Base-by-base conservation (phyloP, 2,797 vertebrate genomes). In the Leptodactylus fallax region DNA sequence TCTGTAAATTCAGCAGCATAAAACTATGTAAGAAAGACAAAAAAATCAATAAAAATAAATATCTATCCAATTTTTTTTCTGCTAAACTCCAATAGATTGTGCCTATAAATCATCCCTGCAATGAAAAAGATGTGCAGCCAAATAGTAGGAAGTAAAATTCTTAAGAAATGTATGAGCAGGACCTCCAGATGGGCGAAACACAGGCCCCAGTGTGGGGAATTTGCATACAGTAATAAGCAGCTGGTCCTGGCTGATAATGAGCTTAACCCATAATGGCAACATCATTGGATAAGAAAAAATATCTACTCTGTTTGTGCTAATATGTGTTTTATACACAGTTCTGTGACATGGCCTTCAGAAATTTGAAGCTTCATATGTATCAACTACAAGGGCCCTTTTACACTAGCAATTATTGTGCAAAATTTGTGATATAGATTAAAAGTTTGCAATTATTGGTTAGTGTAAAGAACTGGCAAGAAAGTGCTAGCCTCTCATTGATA, bases 61-160 rank as follows among this genome's bases (percentile, higher is more conserved):
- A 56, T 87, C 83, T 87, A 84, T 72, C 67, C 69, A 80, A 45
- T 58, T 79, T 87, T 69, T n/a, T 51, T 63, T 71, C 72, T 85
- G 77, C 13, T 67, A 72, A 19, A 21, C 2, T 58, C 56, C 56
- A 76, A 47, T 76, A 72, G 9, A 27, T 74, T 88, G 77, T 88
- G 83, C 77, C 83, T 81, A 85, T 74, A 85, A 88, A 81, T 53
- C 14, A 25, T 85, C 87, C 83, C 83, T 85, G 87, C 77, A 81
- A 74, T 81, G 67, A 19, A 76, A 85, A 85, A 36, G 81, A 16
- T 69, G 55, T 80, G 45, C 72, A 76, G 56, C 51, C 19, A 74
- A 86, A 69, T 79, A 69, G 11, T 55, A 71, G 23, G 27, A 81
- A 74, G 67, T 69, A 9, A 77, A 79, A 83, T 23, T 25, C 19